Evolutionary conservation across 2,113 vertebrate genomes (phyloP).

Genomic region (Tursiops truncatus): DNA sequence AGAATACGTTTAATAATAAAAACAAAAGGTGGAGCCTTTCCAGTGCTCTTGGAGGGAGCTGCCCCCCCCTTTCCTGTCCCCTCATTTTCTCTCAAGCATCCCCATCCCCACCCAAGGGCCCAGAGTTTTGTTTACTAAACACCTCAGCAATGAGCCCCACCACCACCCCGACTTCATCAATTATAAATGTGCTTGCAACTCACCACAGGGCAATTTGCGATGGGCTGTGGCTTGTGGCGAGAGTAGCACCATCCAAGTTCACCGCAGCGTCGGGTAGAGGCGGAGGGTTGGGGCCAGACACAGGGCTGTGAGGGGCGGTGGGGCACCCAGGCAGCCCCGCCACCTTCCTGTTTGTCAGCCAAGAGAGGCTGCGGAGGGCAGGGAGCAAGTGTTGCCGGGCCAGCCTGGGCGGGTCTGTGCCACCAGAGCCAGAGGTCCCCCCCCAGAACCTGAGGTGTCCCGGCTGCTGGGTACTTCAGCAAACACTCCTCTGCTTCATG

Average conservation of each 20-base stretch:
- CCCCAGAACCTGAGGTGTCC: neutral
- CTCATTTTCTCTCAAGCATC: neutral
- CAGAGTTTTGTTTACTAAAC: conserved; percentile 58
- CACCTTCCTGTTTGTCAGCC: conserved; percentile 60
- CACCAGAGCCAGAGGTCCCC: neutral
- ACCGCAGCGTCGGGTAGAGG: neutral
- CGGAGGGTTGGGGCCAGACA: conserved; percentile 3
- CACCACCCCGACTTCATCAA: conserved; percentile 52
- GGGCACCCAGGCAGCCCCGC: conserved; percentile 30
- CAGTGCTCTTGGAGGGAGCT: neutral
- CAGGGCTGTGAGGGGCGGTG: neutral
- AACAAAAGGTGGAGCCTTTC: neutral
- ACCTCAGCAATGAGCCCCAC: neutral
- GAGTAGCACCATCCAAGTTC: neutral
- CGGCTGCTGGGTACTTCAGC: neutral
- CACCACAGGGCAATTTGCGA: conserved; percentile 51
- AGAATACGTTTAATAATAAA: neutral
- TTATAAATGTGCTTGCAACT: conserved; percentile 58
- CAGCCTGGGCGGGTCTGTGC: neutral
- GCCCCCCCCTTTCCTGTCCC: no score
- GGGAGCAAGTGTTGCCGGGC: neutral
- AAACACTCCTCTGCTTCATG: neutral
- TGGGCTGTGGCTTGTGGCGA: conserved; percentile 29
- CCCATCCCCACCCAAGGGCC: neutral
- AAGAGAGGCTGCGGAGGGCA: neutral